A percentile compares a stretch with the other conserved stretches of the same genome.
Conservation (phyloP, 2,888 invertebrate genomes). For the Lepas anatifera region DNA sequence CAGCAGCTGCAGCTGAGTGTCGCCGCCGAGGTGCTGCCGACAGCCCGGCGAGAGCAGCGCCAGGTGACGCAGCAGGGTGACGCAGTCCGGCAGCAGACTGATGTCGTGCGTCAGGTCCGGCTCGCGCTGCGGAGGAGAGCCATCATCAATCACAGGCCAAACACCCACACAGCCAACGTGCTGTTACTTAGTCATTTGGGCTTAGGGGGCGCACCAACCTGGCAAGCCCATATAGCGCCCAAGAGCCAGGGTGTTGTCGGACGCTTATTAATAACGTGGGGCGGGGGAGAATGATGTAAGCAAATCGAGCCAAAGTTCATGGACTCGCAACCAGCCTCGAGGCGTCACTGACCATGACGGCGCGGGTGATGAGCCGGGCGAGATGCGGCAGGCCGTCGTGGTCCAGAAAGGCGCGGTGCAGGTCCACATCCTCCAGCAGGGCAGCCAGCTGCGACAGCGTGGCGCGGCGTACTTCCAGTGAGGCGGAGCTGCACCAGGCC, state of each 20-base stretch:
- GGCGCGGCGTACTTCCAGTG: conserved; percentile 16
- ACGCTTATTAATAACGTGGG: too few species aligned
- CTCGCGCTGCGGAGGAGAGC: neutral
- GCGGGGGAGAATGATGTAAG: too few species aligned
- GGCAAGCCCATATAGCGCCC: too few species aligned
- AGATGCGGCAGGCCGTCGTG: conserved; percentile 19
- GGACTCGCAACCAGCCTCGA: too few species aligned
- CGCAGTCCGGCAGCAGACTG: conserved; percentile 1
- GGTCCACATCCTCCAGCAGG: conserved; percentile 17
- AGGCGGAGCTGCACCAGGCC: conserved; percentile 2
- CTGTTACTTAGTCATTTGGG: too few species aligned
- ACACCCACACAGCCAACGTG: too few species aligned
- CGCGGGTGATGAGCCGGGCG: conserved; percentile 13
- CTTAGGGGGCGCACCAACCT: too few species aligned
- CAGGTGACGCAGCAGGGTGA: neutral
- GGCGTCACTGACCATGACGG: conserved; percentile 21
- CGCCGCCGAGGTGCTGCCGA: neutral
- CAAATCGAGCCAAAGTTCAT: too few species aligned
- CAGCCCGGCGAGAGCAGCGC: neutral
- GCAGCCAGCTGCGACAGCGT: conserved; percentile 21
- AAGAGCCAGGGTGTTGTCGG: too few species aligned
- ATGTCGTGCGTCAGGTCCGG: conserved; percentile 3
- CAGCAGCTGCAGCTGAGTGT: neutral
- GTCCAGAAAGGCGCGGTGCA: conserved; percentile 18
- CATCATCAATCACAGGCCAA: too few species aligned